phyloP scores from a whole-genome alignment of 2,113 vertebrate species.

The Sorex fumeus region DNA sequence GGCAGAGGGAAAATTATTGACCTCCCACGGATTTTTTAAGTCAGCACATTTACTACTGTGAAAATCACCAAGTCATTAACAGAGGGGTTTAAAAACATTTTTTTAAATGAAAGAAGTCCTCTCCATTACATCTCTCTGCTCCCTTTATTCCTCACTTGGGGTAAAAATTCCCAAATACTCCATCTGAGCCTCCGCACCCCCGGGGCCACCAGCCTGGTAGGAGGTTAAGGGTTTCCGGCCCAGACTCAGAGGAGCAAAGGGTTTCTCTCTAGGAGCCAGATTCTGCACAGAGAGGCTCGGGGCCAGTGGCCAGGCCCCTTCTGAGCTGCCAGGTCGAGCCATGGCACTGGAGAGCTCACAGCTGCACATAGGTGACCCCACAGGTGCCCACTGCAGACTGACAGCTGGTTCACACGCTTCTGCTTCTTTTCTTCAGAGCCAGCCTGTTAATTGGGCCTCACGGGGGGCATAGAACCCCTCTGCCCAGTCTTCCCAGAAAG shows the following conservation, averaged over 20 bases:
- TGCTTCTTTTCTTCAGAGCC: no score
- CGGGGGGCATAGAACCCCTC: no score
- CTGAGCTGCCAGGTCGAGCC: not conserved
- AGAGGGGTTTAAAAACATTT: constrained; percentile 58
- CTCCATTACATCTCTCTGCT: constrained; percentile 42
- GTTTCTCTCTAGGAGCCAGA: not conserved
- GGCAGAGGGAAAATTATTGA: constrained; percentile 72
- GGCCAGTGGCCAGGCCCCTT: not conserved
- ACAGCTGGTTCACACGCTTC: not conserved
- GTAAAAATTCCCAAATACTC: not conserved
- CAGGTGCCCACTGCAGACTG: not conserved
- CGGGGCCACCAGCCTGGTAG: not conserved
- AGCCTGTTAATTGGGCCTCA: no score
- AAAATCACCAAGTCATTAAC: constrained; percentile 78
- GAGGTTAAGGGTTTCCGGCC: not conserved
- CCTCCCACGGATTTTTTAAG: constrained; percentile 77
- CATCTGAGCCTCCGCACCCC: not conserved
- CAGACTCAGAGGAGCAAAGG: not conserved
- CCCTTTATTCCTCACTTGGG: not conserved
- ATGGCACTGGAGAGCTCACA: no score
- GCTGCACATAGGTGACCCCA: not conserved
- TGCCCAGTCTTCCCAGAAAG: no score
- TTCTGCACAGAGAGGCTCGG: not conserved
- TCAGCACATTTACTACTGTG: constrained; percentile 78
- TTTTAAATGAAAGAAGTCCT: not conserved